Percentiles rank a stretch among this genome's conserved stretches.
Conservation (phyloP, 2,113 vertebrate genomes). For the Prunella himalayana region DNA sequence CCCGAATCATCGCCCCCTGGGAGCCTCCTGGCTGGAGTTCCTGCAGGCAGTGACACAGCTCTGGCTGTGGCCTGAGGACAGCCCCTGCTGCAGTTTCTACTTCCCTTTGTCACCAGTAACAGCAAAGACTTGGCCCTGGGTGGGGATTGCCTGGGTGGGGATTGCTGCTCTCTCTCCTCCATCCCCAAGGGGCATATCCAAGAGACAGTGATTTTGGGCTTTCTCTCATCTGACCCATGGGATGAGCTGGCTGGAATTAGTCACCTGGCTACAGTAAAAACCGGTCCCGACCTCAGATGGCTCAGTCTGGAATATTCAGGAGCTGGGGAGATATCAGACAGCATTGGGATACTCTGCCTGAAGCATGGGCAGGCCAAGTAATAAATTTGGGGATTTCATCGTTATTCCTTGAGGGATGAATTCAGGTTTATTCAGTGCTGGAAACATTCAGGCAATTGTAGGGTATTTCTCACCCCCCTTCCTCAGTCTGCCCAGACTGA, state of each 20-base stretch:
- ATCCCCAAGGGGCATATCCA: background rate
- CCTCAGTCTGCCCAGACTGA: background rate
- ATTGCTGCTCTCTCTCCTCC: background rate
- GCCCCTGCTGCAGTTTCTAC: background rate
- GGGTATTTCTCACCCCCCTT: background rate
- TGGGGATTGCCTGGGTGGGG: background rate
- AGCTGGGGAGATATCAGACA: background rate
- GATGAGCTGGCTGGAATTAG: background rate
- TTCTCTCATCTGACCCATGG: background rate
- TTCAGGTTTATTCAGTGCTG: background rate
- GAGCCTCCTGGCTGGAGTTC: background rate
- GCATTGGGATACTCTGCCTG: background rate
- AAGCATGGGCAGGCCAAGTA: background rate
- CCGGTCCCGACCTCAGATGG: background rate
- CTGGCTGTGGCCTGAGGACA: background rate
- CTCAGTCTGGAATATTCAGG: conserved; percentile 12
- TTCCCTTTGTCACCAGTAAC: background rate
- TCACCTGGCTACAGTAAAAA: background rate
- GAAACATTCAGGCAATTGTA: background rate
- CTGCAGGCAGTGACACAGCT: background rate
- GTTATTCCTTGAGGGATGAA: background rate
- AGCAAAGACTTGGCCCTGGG: background rate
- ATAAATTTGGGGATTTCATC: background rate
- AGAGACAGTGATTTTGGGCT: background rate
- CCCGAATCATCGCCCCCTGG: accelerated